Evolutionary conservation across 2,113 vertebrate species (phyloP), one percentile per base, ranked within the genome.

Genomic region (Orthonyx spaldingii): DNA sequence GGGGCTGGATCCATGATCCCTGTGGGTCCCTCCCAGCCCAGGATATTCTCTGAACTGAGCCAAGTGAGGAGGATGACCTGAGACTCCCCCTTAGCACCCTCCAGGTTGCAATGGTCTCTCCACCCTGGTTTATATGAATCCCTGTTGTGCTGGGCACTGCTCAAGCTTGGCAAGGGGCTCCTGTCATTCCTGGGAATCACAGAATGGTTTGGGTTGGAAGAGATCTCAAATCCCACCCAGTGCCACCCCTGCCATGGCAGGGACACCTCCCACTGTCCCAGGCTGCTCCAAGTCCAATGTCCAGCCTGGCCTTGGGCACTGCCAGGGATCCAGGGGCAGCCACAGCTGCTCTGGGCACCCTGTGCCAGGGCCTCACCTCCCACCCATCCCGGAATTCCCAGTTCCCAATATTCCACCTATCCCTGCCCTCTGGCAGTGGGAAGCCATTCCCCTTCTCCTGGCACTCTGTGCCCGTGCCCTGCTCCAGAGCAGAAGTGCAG

Each of bases 91-190:
- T 23, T 2, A 7, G 35, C 9, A 2, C 35, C 50, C 15, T 17
- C 3, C 24, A 18, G 35, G 10, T 2, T 24, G 4, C 3, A 17
- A 23, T 1, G 3, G 13, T 9, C 19, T 32, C 49, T 53, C 77
- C 24, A 5, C 7, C 32, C 8, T 1, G 33, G 30, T 57, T 56
- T 16, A 3, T 9, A 11, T 5, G 32, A 50, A 21, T 16, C 7
- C 23, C 11, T 2, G 3, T 12, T 3, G 0, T 2, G 5, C 33
- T 30, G 17, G 41, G 26, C 16, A 27, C 12, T 1, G 1, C 35
- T 64, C 14, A 1, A 50, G 27, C 2, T 5, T 1, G 9, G 14
- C 6, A 21, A 32, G 68, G 41, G 35, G 28, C 10, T 63, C 30
- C 52, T 39, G 30, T 23, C 65, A 50, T 42, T 70, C 55, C 64